Conservation (phyloP, 2,888 invertebrate genomes). For the Chaetogeoica ovagalla region DNA sequence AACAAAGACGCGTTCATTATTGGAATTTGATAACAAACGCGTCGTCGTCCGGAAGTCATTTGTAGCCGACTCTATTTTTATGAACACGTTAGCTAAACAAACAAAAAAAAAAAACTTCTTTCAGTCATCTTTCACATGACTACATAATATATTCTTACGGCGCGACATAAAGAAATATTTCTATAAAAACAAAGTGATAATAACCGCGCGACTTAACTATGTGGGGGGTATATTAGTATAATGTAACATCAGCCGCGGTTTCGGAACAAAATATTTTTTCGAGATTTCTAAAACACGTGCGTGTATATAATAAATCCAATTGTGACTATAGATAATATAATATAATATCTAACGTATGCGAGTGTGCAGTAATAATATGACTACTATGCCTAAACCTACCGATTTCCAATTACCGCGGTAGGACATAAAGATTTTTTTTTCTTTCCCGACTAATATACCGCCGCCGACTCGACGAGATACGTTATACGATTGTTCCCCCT, state of each 20-base stretch:
- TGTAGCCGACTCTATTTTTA: neutral
- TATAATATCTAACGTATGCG: neutral
- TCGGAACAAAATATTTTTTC: conserved; percentile 17
- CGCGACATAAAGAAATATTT: no score
- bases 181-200: neutral
- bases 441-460: conserved; percentile 9
- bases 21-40: conserved; percentile 16
- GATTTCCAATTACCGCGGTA: conserved; percentile 44
- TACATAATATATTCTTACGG: neutral
- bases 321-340: conserved; percentile 7
- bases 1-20: neutral
- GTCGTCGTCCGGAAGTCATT: neutral
- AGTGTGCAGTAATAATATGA: no score
- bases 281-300: conserved; percentile 4
- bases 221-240: no score
- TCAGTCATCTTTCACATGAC: neutral
- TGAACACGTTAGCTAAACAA: neutral
- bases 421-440: conserved; percentile 33
- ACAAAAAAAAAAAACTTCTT: neutral
- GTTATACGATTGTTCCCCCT: conserved; percentile 29
- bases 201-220: no score
- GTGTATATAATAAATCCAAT: conserved; percentile 34
- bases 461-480: conserved; percentile 10
- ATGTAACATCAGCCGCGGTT: neutral
- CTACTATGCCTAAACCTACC: neutral